A percentile compares a stretch with the other conserved stretches of the same genome.
Conservation (phyloP, 1,140 invertebrate genomes). For the Ceratina japonica region DNA sequence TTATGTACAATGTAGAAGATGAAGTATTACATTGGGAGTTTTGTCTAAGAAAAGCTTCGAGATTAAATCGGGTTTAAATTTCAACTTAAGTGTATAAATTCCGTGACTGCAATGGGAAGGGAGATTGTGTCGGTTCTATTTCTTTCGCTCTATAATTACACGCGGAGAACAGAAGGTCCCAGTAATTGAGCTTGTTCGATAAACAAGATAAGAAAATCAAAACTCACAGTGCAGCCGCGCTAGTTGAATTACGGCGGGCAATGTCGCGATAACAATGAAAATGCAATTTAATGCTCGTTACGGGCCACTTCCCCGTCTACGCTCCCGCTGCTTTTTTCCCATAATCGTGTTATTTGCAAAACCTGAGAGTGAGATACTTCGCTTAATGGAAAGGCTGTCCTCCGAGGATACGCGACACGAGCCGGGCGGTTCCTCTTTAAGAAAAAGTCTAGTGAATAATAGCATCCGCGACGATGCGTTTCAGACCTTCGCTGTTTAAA, state of each 20-base stretch:
- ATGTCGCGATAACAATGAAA: constrained; percentile 36
- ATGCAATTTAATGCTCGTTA: constrained; percentile 58
- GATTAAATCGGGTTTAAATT: too few species aligned
- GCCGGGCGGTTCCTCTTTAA: constrained; percentile 26
- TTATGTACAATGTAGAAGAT: too few species aligned
- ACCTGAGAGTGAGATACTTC: constrained; percentile 47
- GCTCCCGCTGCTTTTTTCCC: constrained; percentile 35
- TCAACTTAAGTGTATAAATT: too few species aligned
- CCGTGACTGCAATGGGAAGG: not conserved
- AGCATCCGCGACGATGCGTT: constrained; percentile 2
- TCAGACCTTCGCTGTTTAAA: not conserved
- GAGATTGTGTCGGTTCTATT: not conserved
- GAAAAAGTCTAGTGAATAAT: constrained; percentile 24
- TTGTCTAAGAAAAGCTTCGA: too few species aligned
- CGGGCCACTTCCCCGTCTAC: constrained; percentile 35
- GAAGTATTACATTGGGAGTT: too few species aligned
- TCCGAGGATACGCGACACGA: constrained; percentile 40
- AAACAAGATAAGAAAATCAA: constrained; percentile 19
- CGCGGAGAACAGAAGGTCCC: not conserved
- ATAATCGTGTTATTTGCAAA: constrained; percentile 53
- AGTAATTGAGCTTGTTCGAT: constrained; percentile 1
- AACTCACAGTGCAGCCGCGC: not conserved
- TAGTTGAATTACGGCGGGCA: constrained; percentile 14
- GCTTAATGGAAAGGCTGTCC: constrained; percentile 45
- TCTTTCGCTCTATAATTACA: not conserved